Percentiles rank a stretch among this genome's conserved stretches.
These are phyloP conservation scores for Apistogramma diplotaenia DNA, from an alignment of 2,113 vertebrate genomes.

Conservation along the genomic window DNA sequence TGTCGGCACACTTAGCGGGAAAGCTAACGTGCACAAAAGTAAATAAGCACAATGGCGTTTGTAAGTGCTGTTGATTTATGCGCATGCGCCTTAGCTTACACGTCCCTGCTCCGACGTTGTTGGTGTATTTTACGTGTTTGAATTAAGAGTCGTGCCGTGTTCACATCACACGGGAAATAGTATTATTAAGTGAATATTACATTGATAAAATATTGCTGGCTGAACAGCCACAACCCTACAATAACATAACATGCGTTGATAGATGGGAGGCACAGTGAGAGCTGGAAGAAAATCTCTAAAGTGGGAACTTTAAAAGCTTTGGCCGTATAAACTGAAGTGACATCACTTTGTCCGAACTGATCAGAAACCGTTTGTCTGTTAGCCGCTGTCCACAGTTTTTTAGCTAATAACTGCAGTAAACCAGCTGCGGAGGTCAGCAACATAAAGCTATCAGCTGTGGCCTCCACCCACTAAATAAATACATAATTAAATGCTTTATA, in stretches of 20 bases:
- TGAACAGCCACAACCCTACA: too few relatives aligned
- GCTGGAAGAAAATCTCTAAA: background rate
- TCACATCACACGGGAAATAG: background rate
- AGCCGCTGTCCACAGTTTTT: background rate
- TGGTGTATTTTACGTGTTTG: background rate
- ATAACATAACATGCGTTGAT: background rate
- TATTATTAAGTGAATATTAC: background rate
- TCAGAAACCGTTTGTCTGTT: slow-evolving; percentile 46
- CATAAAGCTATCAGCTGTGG: background rate
- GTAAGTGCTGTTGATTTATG: background rate
- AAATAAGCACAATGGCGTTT: background rate
- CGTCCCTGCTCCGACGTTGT: background rate
- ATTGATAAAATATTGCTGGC: too few relatives aligned
- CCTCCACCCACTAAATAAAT: background rate
- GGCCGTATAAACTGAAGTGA: slow-evolving; percentile 25
- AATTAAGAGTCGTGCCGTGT: too few relatives aligned
- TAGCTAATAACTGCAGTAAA: background rate
- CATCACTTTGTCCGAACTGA: slow-evolving; percentile 47
- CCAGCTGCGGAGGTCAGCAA: background rate
- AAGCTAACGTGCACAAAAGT: background rate
- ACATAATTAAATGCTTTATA: too few relatives aligned
- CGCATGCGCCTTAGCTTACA: background rate
- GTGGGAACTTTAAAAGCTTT: slow-evolving; percentile 20
- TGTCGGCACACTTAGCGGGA: background rate
- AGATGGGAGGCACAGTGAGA: background rate